Percentiles rank a stretch among this genome's conserved stretches.
Conservation (phyloP, 2,797 vertebrate genomes). For the Xenops minutus region DNA sequence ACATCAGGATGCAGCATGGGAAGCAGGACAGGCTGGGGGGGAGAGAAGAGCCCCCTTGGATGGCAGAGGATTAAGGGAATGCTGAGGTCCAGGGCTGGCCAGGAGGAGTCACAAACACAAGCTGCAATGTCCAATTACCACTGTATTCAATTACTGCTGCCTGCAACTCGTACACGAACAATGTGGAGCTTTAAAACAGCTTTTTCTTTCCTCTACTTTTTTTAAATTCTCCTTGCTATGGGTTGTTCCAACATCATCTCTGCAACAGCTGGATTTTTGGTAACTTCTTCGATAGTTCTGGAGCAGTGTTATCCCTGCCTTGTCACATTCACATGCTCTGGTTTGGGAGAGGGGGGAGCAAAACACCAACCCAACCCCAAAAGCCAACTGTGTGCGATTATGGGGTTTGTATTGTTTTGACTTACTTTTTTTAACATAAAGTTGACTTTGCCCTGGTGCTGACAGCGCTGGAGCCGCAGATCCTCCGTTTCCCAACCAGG, state of each 20-base stretch:
- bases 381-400: neutral
- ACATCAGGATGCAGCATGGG: slow-evolving; percentile 19
- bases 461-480: neutral
- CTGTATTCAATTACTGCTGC: neutral
- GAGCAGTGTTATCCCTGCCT: neutral
- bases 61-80: slow-evolving; percentile 40
- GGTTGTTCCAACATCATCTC: neutral
- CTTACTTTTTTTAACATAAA: neutral
- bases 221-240: neutral
- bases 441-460: neutral
- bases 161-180: neutral
- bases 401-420: neutral
- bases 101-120: slow-evolving; percentile 29
- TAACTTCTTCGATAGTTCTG: neutral
- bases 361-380: neutral
- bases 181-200: neutral
- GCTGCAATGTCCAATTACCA: neutral
- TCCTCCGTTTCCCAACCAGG: neutral
- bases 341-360: neutral
- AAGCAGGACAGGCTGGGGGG: neutral
- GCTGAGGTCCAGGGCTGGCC: neutral
- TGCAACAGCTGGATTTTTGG: neutral
- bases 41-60: neutral
- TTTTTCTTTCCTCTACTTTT: too few species aligned
- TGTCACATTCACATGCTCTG: neutral